Base-by-base conservation (phyloP, 2,888 invertebrate genomes). In the Neoaliturus tenellus region DNA sequence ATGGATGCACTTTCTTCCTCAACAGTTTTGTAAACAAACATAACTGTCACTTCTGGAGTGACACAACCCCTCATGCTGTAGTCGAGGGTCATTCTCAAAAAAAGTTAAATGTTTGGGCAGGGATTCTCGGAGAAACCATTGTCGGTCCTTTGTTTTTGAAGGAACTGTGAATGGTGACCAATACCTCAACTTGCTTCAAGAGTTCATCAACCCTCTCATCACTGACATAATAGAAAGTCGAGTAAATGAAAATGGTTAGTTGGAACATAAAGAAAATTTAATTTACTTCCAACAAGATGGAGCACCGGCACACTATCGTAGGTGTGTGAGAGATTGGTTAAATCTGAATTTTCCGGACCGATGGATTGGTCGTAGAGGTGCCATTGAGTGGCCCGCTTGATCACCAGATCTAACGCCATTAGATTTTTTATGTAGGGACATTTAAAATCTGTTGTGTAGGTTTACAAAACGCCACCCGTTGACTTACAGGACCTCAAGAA, bases 11-110 rank as follows among this genome's bases (percentile, higher is more conserved):
- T 23, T 73, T 73, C 20, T 73, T 41, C 44, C 39, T 73, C n/a
- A 73, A 33, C 73, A 39, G 73, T 33, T 73, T 73, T 73, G 35
- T 73, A 39, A 73, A 73, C 44, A 73, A 73, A 73, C 73, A 73
- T 25, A 73, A 73, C 44, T 73, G 73, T 44, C 73, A 39, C 20
- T 73, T n/a, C 44, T 73, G 25, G 73, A 41, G 39, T 41, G 73
- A 73, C 73, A 20, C n/a, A 23, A 73, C 35, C 4, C 39, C 73
- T 20, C 73, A 73, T 73, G 39, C 44, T 73, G 35, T 44, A n/a
- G n/a, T n/a, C 20, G 73, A 73, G 20, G 73, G 73, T n/a, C n/a
- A 39, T 41, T 73, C 73, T 39, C 73, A 73, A 25, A 20, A 35
- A 73, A 35, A 73, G 44, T 41, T 69, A n/a, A 69, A 69, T 23